Evolutionary conservation across 2,888 invertebrate genomes (phyloP).

Genomic region (Sinohyriopsis cumingii): DNA sequence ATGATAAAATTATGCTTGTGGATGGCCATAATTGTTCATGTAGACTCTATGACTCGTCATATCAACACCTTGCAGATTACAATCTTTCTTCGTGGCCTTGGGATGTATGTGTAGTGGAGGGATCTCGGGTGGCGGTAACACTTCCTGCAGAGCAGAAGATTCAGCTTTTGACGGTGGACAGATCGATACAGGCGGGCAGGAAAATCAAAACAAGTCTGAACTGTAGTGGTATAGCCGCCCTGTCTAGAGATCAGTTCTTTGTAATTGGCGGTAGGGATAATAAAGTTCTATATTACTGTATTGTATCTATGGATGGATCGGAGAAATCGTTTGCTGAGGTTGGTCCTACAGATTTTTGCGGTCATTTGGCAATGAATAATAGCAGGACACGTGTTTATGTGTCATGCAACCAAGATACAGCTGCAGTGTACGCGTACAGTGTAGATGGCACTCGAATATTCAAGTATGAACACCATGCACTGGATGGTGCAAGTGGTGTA

Average conservation of each 20-base stretch:
- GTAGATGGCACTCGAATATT: slow-evolving; percentile 40
- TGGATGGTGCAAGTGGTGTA: slow-evolving; percentile 40
- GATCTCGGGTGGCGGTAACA: slow-evolving; percentile 39
- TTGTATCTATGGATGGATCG: slow-evolving; percentile 33
- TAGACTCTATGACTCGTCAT: no score
- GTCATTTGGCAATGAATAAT: slow-evolving; percentile 38
- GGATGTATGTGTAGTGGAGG: slow-evolving; percentile 38
- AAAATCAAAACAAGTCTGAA: slow-evolving; percentile 37
- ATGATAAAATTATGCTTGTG: no score
- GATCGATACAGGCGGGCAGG: slow-evolving; percentile 13
- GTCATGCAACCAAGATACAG: slow-evolving; percentile 37
- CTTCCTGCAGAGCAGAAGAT: slow-evolving; percentile 43
- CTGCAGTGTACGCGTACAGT: slow-evolving; percentile 28
- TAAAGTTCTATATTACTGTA: slow-evolving; percentile 28
- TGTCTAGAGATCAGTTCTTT: slow-evolving; percentile 32
- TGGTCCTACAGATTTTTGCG: slow-evolving; percentile 32
- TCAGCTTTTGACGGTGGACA: slow-evolving; percentile 29
- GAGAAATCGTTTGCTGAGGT: slow-evolving; percentile 12
- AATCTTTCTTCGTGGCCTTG: slow-evolving; percentile 41
- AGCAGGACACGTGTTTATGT: slow-evolving; percentile 37
- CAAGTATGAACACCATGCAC: slow-evolving; percentile 35
- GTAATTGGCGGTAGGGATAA: slow-evolving; percentile 44
- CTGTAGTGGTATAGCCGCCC: slow-evolving; percentile 38
- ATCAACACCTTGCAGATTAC: no score
- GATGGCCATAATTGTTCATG: no score